Conservation (phyloP, 1,140 invertebrate species). For the Plectus sambesii region DNA sequence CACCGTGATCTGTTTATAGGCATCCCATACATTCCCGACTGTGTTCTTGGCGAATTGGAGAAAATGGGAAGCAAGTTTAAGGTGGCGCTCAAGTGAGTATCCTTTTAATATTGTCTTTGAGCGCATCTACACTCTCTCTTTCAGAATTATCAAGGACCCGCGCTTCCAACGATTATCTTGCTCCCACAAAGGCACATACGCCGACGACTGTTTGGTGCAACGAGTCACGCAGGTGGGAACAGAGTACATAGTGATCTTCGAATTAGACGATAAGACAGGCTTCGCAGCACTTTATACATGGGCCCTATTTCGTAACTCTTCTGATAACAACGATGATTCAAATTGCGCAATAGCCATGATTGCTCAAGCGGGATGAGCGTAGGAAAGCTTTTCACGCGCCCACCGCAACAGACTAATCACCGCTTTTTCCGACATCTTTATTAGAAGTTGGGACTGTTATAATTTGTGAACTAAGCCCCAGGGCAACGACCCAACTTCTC, state of each 20-base stretch:
- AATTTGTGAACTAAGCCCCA: no score
- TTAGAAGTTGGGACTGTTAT: no score
- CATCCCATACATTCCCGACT: slow-evolving; percentile 95
- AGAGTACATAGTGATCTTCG: no score
- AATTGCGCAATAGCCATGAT: no score
- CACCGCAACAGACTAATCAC: background rate
- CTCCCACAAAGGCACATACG: slow-evolving; percentile 94
- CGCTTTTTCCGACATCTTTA: no score
- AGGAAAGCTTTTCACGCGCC: no score
- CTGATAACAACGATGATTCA: no score
- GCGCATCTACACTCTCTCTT: slow-evolving; percentile 13
- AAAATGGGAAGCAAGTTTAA: slow-evolving; percentile 90
- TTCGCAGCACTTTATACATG: no score
- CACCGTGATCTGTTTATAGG: slow-evolving; percentile 47
- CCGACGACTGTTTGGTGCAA: slow-evolving; percentile 95
- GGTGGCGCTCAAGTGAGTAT: slow-evolving; percentile 79
- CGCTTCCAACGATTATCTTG: slow-evolving; percentile 83
- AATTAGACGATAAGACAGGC: no score
- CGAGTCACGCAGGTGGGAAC: slow-evolving; percentile 67
- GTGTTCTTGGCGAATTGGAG: slow-evolving; percentile 94
- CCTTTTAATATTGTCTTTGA: slow-evolving; percentile 29
- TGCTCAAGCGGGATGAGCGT: no score
- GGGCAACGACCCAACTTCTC: no score
- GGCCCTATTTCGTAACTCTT: no score
- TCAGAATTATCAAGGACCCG: slow-evolving; percentile 78